phyloP scores from a whole-genome alignment of 2,113 vertebrate genomes.

The Hippocampus mohnikei region DNA sequence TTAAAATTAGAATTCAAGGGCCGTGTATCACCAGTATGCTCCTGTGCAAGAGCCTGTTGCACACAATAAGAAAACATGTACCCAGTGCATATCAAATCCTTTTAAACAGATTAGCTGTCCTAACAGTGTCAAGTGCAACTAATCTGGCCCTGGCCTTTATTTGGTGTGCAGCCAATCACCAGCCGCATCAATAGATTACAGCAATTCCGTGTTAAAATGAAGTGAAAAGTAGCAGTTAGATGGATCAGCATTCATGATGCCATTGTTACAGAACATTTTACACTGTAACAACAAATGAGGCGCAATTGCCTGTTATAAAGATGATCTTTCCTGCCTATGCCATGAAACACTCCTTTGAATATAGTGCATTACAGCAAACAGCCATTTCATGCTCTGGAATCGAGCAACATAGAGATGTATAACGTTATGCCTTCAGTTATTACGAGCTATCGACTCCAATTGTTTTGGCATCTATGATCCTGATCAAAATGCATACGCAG shows the following conservation, averaged over 20 bases:
- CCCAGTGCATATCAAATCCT: constrained; percentile 41
- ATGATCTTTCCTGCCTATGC: neutral
- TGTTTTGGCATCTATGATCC: neutral
- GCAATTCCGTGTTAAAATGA: neutral
- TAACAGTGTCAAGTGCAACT: constrained; percentile 54
- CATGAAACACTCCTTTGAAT: neutral
- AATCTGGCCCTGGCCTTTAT: constrained; percentile 43
- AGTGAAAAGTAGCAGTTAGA: neutral
- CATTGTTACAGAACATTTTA: neutral
- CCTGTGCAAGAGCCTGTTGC: constrained; percentile 28
- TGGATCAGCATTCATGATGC: neutral
- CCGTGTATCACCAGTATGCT: neutral
- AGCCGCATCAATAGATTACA: constrained; percentile 10
- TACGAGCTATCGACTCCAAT: neutral
- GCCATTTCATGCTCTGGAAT: neutral
- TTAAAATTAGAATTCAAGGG: neutral
- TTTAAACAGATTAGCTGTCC: constrained; percentile 67
- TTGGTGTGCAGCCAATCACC: constrained; percentile 9
- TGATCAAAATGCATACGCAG: neutral
- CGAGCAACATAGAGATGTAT: too few species aligned
- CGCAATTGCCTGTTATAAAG: neutral
- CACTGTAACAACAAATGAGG: constrained; percentile 2
- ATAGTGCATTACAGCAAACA: too few species aligned
- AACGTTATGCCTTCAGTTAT: neutral
- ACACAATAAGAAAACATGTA: constrained; percentile 37